phyloP scores from a whole-genome alignment of 64 coral and sea anemone genomes.

The Acropora tenuis region DNA sequence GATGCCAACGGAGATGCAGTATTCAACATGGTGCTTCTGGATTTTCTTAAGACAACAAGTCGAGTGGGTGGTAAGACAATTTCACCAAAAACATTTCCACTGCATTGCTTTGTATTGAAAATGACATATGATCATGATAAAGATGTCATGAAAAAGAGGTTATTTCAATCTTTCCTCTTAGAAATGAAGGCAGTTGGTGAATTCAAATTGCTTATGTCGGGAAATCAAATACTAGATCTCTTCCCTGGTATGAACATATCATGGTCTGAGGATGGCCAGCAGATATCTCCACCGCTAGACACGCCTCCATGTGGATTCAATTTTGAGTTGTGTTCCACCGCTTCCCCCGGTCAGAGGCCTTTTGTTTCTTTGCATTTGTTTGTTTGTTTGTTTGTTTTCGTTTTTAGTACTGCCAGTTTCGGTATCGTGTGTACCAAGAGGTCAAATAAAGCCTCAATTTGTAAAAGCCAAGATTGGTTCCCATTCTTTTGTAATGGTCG shows the following conservation, averaged over 20 bases:
- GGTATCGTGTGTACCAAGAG: too few relatives aligned
- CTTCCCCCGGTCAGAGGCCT: slow-evolving; percentile 43
- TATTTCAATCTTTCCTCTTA: background rate
- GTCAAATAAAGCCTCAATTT: too few relatives aligned
- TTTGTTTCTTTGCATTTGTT: background rate
- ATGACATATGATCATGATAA: too few relatives aligned
- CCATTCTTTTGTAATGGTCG: background rate
- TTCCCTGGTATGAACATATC: slow-evolving; percentile 24
- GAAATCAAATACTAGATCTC: slow-evolving; percentile 31
- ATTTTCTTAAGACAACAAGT: slow-evolving; percentile 9
- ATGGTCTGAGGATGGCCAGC: slow-evolving; percentile 29
- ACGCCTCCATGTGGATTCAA: slow-evolving; percentile 43
- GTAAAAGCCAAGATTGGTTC: too few relatives aligned
- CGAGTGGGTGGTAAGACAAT: background rate
- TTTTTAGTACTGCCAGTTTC: too few relatives aligned
- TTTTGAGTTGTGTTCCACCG: slow-evolving; percentile 9
- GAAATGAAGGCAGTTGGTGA: slow-evolving; percentile 53
- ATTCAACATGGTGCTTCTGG: slow-evolving; percentile 61
- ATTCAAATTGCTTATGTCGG: background rate
- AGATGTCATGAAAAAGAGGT: background rate
- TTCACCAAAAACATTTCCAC: too few relatives aligned
- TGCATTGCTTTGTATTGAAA: background rate
- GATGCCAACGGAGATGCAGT: slow-evolving; percentile 58
- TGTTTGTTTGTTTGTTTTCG: too few relatives aligned
- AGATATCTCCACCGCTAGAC: slow-evolving; percentile 40